phyloP scores from a whole-genome alignment of 2,888 invertebrate genomes.

The Hecatera dysodea region DNA sequence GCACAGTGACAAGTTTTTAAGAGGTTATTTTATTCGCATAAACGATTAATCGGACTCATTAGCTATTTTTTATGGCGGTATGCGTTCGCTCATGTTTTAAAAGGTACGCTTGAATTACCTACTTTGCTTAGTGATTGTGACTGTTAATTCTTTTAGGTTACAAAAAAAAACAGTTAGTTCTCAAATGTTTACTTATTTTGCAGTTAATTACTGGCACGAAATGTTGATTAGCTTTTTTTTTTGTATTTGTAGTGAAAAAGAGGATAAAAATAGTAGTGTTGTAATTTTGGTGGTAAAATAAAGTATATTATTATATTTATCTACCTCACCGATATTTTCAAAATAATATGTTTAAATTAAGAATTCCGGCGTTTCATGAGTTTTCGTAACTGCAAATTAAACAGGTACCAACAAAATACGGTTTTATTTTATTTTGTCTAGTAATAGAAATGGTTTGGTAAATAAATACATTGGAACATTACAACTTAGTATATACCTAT shows the following conservation, averaged over 20 bases:
- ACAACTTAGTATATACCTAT: no score
- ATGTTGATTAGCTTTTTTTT: background rate
- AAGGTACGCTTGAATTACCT: slow-evolving; percentile 7
- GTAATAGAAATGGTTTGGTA: no score
- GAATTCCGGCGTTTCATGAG: no score
- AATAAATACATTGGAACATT: no score
- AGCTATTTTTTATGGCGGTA: slow-evolving; percentile 47
- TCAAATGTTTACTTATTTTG: background rate
- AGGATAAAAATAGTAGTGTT: no score
- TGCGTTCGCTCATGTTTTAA: slow-evolving; percentile 27
- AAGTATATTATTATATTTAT: no score
- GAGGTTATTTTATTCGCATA: slow-evolving; percentile 64
- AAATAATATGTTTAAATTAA: no score
- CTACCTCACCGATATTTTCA: no score
- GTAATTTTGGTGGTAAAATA: no score
- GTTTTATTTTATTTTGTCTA: no score
- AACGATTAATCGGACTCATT: slow-evolving; percentile 63
- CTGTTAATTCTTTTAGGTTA: background rate
- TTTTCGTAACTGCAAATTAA: no score
- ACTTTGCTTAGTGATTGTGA: slow-evolving; percentile 2
- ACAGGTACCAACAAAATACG: no score
- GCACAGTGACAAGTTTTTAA: slow-evolving; percentile 67
- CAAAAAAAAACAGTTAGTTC: background rate
- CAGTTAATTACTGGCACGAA: background rate
- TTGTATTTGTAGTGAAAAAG: background rate